These are phyloP conservation scores for Opisthocomus hoazin DNA, from an alignment of 2,113 vertebrate species.

Conservation along the genomic window DNA sequence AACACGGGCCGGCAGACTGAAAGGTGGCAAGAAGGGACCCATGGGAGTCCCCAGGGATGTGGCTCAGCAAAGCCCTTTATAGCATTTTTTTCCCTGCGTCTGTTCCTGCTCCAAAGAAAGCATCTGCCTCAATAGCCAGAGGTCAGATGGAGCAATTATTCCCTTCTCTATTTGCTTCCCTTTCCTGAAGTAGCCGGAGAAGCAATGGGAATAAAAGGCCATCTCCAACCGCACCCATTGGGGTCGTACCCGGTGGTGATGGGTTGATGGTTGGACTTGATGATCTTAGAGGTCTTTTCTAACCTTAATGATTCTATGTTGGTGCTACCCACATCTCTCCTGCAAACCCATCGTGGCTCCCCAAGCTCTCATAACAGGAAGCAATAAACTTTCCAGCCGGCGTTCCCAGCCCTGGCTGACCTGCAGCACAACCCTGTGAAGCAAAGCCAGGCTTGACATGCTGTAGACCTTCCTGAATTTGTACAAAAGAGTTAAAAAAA, in stretches of 20 bases:
- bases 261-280: too few relatives aligned
- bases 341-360: not conserved
- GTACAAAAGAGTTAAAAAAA: not conserved
- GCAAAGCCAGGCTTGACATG: not conserved
- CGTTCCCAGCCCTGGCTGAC: not conserved
- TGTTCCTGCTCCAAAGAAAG: slow-evolving; percentile 61
- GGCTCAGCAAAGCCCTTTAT: not conserved
- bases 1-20: rapidly evolving
- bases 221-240: not conserved
- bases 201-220: not conserved
- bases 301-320: too few relatives aligned
- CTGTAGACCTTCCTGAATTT: not conserved
- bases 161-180: slow-evolving; percentile 39
- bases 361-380: slow-evolving; percentile 54
- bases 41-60: rapidly evolving
- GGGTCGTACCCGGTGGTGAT: not conserved
- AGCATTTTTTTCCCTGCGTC: not conserved
- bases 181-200: slow-evolving; percentile 26
- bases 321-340: not conserved
- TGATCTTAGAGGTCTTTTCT: too few relatives aligned
- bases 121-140: not conserved
- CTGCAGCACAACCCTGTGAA: not conserved
- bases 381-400: slow-evolving; percentile 10
- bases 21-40: not conserved
- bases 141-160: not conserved